Evolutionary conservation across 1,140 invertebrate species (phyloP), one percentile per base, ranked within the genome.

Genomic region (Anastatus disparis): DNA sequence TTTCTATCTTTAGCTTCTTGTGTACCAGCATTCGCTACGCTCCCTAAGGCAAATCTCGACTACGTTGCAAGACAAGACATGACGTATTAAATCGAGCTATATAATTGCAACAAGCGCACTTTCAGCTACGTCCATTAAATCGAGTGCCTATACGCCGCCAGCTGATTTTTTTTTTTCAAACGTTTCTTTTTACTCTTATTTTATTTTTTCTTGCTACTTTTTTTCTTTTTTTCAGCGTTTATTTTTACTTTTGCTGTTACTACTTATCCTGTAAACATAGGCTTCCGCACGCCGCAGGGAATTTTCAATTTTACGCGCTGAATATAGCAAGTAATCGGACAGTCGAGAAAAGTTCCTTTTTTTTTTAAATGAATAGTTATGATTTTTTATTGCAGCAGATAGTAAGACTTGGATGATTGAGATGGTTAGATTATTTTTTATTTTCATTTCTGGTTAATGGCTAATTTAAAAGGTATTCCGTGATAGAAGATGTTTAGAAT

Each of bases 231-330:
- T 10, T 35, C 10, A 10, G 31, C 4, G 31, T 10, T 35, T n/a
- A n/a, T n/a, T n/a, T n/a, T n/a, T 24, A 48, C 46, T 13, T 52
- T 52, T 17, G 22, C 9, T 13, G 40, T 50, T 24, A 3, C 17
- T 63, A 10, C 46, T 50, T 63, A 63, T 63, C 27, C 50, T 24
- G 50, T 65, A 65, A 65, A 65, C 63, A 40, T 20, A 35, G 44
- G 31, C 35, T 52, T 22, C 15, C 26, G 31, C 2, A 1, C 53
- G 22, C 48, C 63, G 24, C 38, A 6, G 38, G 64, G 35, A 22
- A 67, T 67, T 67, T 67, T 67, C 64, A 67, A 58, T 67, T 48
- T 35, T 46, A 56, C 48, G 31, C 29, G 24, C 20, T 17, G 20
- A 17, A 7, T 35, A 55, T 9, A 24, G 44, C 7, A 4, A 20